A percentile compares a stretch with the other conserved stretches of the same genome.
Conservation (phyloP, 2,797 vertebrate genomes). For the Eurystomus glaucurus region DNA sequence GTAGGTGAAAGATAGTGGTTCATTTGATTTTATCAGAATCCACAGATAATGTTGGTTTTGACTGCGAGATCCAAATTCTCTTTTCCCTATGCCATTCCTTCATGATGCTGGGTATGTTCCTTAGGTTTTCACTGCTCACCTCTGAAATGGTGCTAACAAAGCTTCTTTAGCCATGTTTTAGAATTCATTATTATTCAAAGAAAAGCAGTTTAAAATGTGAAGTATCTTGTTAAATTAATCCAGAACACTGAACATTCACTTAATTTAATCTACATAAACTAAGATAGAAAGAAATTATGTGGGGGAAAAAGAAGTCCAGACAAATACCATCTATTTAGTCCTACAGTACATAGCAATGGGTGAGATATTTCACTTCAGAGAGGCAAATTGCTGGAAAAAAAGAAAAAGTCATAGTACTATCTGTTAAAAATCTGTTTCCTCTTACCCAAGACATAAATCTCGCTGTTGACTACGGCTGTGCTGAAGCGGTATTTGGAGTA, state of each 20-base stretch:
- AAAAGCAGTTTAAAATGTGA: not conserved
- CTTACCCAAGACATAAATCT: slow-evolving; percentile 97
- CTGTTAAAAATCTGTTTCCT: slow-evolving; percentile 65
- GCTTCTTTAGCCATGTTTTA: not conserved
- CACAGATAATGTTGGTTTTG: not conserved
- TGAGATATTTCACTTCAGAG: slow-evolving; percentile 54
- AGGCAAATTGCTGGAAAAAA: slow-evolving; percentile 62
- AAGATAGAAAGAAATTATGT: not conserved
- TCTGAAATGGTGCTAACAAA: not conserved
- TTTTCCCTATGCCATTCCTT: not conserved
- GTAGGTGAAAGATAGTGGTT: not conserved
- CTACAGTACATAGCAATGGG: not conserved
- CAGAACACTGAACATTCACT: not conserved
- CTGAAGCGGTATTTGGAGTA: slow-evolving; percentile 97
- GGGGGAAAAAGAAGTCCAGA: not conserved
- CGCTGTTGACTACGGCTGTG: slow-evolving; percentile 88
- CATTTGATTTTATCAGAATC: not conserved
- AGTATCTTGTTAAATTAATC: not conserved
- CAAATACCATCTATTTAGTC: not conserved
- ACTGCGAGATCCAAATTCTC: not conserved
- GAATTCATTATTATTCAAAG: not conserved
- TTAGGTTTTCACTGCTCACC: not conserved
- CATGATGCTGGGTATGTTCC: fast-evolving
- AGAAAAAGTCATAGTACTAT: slow-evolving; percentile 47
- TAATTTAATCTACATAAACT: not conserved